Evolutionary conservation across 2,797 vertebrate genomes (phyloP).

Genomic region (Podarcis siculus): DNA sequence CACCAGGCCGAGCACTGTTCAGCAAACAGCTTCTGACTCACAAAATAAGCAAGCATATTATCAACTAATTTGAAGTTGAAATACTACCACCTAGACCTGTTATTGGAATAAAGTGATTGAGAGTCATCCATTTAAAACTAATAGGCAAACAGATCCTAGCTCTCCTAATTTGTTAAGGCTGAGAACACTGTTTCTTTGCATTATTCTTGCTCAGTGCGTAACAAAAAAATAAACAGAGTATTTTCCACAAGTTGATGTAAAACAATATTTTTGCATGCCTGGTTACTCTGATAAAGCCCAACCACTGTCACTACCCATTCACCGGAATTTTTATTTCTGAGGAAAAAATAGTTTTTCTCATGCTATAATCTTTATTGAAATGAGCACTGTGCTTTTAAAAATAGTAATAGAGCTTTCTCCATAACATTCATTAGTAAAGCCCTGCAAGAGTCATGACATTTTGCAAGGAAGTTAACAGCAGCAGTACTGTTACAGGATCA

Average conservation of each 20-base stretch:
- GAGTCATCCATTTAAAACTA: constrained; percentile 73
- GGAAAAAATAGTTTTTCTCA: not conserved
- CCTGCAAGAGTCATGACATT: not conserved
- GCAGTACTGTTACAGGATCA: not conserved
- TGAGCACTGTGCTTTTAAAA: not conserved
- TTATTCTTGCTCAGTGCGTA: constrained; percentile 55
- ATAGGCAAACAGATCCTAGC: constrained; percentile 63
- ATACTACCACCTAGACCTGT: constrained; percentile 63
- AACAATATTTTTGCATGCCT: not conserved
- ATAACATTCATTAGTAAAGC: not conserved
- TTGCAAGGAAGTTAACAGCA: not conserved
- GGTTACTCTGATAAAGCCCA: constrained; percentile 17
- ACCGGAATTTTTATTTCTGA: not conserved
- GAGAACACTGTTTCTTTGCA: constrained; percentile 43
- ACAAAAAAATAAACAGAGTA: constrained; percentile 60
- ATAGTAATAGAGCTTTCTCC: not conserved
- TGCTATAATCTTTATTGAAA: not conserved
- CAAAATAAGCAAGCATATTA: constrained; percentile 68
- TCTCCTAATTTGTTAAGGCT: constrained; percentile 40
- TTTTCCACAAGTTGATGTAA: constrained; percentile 38
- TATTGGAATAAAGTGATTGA: constrained; percentile 60
- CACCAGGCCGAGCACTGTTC: constrained; percentile 63
- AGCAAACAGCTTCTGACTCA: constrained; percentile 74
- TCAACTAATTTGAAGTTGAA: constrained; percentile 63
- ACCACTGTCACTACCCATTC: not conserved